These are phyloP conservation scores for Channallabes apus DNA, from an alignment of 2,797 vertebrate genomes.

Conservation along the genomic window DNA sequence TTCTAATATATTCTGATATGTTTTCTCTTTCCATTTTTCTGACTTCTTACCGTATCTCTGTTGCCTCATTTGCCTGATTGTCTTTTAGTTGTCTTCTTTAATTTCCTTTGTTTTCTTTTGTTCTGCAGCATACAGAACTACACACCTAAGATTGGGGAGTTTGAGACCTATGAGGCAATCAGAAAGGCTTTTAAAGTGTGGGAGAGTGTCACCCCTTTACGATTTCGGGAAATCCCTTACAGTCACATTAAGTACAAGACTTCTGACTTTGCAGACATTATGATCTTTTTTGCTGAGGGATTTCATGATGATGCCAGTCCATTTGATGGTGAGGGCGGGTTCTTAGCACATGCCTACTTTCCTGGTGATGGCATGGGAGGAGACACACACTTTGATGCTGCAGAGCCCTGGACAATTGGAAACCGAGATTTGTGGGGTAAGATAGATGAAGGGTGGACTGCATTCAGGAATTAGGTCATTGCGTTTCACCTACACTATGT, in stretches of 20 bases:
- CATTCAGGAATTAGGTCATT: not conserved
- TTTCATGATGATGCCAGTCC: conserved; percentile 92
- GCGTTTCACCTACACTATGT: not conserved
- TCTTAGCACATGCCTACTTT: conserved; percentile 93
- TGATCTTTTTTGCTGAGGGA: conserved; percentile 90
- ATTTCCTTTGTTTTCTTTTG: conserved; percentile 22
- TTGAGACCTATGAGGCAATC: conserved; percentile 84
- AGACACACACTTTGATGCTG: conserved; percentile 91
- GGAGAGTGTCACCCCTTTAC: conserved; percentile 82
- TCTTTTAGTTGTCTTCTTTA: conserved; percentile 4
- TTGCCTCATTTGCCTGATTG: conserved; percentile 41
- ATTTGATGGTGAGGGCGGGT: conserved; percentile 90
- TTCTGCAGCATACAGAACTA: conserved; percentile 90
- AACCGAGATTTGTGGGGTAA: conserved; percentile 83
- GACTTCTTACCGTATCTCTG: not conserved
- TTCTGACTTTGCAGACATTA: conserved; percentile 88
- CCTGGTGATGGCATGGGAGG: conserved; percentile 88
- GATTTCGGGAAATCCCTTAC: conserved; percentile 87
- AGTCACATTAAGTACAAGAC: conserved; percentile 80
- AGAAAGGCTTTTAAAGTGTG: conserved; percentile 86
- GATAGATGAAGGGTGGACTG: conserved; percentile 30
- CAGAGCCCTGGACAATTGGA: conserved; percentile 88
- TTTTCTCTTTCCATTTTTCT: not conserved
- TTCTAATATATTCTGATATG: not conserved
- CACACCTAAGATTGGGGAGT: conserved; percentile 89